These are phyloP conservation scores for Hippopotamyrus pictus DNA, from an alignment of 2,797 vertebrate genomes.

Conservation along the genomic window DNA sequence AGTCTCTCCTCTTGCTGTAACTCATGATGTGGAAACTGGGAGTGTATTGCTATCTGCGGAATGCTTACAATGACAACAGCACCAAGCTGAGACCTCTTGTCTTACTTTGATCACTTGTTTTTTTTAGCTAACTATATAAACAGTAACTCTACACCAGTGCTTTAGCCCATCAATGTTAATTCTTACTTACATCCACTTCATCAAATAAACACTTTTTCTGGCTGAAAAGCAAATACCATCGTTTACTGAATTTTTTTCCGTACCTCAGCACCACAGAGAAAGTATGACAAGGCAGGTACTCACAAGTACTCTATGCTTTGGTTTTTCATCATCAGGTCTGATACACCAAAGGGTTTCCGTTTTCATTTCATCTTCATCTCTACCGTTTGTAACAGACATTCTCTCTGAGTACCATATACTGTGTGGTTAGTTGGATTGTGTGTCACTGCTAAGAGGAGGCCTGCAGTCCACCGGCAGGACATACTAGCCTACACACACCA, in stretches of 20 bases:
- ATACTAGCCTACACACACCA: not conserved
- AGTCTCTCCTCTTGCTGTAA: not conserved
- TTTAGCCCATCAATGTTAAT: not conserved
- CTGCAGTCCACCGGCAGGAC: not conserved
- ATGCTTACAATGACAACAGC: not conserved
- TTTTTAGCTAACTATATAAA: not conserved
- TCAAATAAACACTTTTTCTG: not conserved
- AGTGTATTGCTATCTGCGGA: not conserved
- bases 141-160: not conserved
- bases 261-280: not conserved
- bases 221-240: not conserved
- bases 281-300: not conserved
- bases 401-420: not conserved
- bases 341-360: not conserved
- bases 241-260: not conserved
- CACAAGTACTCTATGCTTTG: not conserved
- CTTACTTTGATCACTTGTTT: not conserved
- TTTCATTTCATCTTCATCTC: not conserved
- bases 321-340: not conserved
- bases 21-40: not conserved
- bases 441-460: not conserved
- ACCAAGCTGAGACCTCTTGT: not conserved
- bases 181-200: not conserved
- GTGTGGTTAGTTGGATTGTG: not conserved
- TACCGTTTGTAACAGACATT: not conserved